Evolutionary conservation across 2,797 vertebrate genomes (phyloP).

Genomic region (Columba guinea): DNA sequence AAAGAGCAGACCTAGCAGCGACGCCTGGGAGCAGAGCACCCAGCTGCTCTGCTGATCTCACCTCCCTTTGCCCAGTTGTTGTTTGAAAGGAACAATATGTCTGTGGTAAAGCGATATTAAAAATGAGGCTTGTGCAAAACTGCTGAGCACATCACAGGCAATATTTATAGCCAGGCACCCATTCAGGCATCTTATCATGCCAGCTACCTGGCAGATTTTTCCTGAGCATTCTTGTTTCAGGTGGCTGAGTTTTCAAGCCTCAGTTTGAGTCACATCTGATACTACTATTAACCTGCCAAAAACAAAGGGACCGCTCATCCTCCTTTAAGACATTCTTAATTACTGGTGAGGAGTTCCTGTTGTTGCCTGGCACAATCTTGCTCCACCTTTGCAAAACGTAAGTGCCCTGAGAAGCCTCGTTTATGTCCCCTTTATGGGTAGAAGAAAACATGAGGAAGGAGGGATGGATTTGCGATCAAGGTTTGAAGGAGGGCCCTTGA

Average conservation of each 20-base stretch:
- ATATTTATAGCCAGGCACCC: not conserved
- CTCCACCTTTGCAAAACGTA: not conserved
- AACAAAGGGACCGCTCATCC: not conserved
- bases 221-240: slow-evolving; percentile 4
- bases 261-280: not conserved
- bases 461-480: not conserved
- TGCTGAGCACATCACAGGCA: not conserved
- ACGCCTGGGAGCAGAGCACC: not conserved
- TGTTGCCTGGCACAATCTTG: not conserved
- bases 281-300: slow-evolving; percentile 14
- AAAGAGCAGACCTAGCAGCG: not conserved
- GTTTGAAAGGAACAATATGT: not conserved
- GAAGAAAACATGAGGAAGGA: not conserved
- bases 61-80: not conserved
- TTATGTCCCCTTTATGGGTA: not conserved
- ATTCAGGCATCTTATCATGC: not conserved
- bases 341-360: not conserved
- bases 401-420: not conserved
- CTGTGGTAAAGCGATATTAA: not conserved
- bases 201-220: slow-evolving; percentile 11
- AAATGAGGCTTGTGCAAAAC: slow-evolving; percentile 1
- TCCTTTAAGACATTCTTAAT: not conserved
- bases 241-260: not conserved
- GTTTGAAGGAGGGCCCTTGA: not conserved
- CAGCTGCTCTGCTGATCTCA: not conserved